phyloP scores from a whole-genome alignment of 2,113 vertebrate species.

The Corynorhinus townsendii region DNA sequence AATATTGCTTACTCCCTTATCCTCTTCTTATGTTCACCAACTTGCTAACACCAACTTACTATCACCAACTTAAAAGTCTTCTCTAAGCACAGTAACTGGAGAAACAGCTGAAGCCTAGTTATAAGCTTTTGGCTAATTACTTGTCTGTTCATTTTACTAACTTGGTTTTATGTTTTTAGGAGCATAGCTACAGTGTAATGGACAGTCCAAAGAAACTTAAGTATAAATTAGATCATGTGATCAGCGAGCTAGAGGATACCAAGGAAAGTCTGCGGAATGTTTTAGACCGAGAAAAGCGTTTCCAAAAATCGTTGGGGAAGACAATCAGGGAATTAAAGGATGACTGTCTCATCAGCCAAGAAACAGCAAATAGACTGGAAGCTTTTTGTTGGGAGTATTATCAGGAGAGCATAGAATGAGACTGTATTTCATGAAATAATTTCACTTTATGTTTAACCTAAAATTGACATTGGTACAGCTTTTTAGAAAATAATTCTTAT shows the following conservation, averaged over 20 bases:
- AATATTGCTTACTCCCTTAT: not conserved
- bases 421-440: conserved; percentile 24
- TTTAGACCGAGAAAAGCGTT: conserved; percentile 64
- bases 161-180: conserved; percentile 65
- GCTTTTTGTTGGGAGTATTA: conserved; percentile 60
- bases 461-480: not conserved
- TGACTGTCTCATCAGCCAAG: conserved; percentile 68
- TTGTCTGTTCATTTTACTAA: conserved; percentile 25
- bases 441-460: not conserved
- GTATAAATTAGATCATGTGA: conserved; percentile 68
- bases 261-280: conserved; percentile 65
- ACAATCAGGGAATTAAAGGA: conserved; percentile 68
- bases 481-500: conserved; percentile 4
- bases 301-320: conserved; percentile 64
- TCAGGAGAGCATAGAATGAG: conserved; percentile 26
- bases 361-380: conserved; percentile 65
- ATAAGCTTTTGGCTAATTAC: not conserved
- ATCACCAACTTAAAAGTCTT: not conserved
- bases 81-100: not conserved
- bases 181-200: conserved; percentile 75
- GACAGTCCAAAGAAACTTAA: conserved; percentile 75
- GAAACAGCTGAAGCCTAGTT: not conserved
- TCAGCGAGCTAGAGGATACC: conserved; percentile 70
- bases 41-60: not conserved
- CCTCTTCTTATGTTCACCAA: not conserved